Evolutionary conservation across 2,113 vertebrate species (phyloP), one percentile per base, ranked within the genome.

Genomic region (Lanius ludovicianus): DNA sequence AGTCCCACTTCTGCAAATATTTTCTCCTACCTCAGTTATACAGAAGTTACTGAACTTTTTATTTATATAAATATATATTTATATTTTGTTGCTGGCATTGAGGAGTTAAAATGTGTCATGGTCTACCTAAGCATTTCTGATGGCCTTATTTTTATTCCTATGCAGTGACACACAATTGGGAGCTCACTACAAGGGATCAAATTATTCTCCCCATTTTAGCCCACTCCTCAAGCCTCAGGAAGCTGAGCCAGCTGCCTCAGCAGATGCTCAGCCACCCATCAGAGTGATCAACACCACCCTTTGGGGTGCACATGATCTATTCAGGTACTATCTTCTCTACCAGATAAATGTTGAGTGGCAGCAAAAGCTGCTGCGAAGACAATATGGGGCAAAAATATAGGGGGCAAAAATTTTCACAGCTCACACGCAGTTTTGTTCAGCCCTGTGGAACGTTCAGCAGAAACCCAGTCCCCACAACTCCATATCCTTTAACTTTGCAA

Each of bases 1-100:
- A 78, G 60, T 64, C 27, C 69, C 7, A 2, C 55, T 85, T 83
- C 94, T 70, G 71, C 82, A 96, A 90, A 81, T 50, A 65, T 93
- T 70, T 93, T 57, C 71, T 92, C 39, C 63, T 65, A 57, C 59
- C 41, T 89, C 68, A 35, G 33, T 63, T 31, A 63, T 4, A 68
- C 11, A 57, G 70, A 87, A 91, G 76, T 55, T 68, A 46, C 31
- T n/a, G 73, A 93, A 78, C 60, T 67, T 78, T 59, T 59, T 37
- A 74, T 27, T 86, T 62, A 47, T 6, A 47, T 6, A 63, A 63
- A 69, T 19, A 69, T 63, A 90, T 47, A 37, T 70, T 77, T 49
- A 4, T 90, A 28, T 18, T 31, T 33, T 47, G 37, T 59, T n/a
- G 28, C 10, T 59, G 35, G 19, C 44, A 24, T 7, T 25, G 5